Percentiles rank a stretch among this genome's conserved stretches.
Evolutionary conservation across 2,113 vertebrate genomes (phyloP).

Genomic region (Thalassarche chlororhynchos): DNA sequence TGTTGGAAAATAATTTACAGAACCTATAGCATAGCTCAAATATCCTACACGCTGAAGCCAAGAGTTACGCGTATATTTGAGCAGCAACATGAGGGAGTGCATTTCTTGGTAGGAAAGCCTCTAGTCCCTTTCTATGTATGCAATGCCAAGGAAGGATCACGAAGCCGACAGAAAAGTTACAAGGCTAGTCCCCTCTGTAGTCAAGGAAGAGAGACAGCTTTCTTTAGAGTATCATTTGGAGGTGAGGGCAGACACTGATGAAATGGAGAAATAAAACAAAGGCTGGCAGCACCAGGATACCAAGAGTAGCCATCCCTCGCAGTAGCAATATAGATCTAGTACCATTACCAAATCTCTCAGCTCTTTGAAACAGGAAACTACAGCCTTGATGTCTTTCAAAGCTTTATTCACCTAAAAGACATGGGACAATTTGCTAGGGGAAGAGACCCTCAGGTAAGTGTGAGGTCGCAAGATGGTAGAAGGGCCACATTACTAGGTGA

Average conservation of each 20-base stretch:
- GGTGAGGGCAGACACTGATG: not conserved
- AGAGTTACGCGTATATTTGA: not conserved
- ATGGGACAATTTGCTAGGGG: not conserved
- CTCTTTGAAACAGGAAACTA: not conserved
- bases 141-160: not conserved
- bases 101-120: not conserved
- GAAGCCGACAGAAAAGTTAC: not conserved
- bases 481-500: not conserved
- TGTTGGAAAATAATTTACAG: not conserved
- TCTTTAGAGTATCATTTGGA: not conserved
- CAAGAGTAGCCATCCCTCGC: not conserved
- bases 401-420: not conserved
- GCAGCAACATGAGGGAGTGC: fast-evolving
- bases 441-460: not conserved
- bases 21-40: not conserved
- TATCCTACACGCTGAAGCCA: not conserved
- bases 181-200: not conserved
- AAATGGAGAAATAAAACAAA: not conserved
- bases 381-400: not conserved
- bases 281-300: not conserved
- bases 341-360: not conserved
- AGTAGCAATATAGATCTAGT: not conserved
- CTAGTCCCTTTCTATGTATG: not conserved
- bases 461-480: not conserved
- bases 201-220: not conserved